Percentiles rank a stretch among this genome's conserved stretches.
phyloP scores from a whole-genome alignment of 1,140 invertebrate species.

The Pinna nobilis region DNA sequence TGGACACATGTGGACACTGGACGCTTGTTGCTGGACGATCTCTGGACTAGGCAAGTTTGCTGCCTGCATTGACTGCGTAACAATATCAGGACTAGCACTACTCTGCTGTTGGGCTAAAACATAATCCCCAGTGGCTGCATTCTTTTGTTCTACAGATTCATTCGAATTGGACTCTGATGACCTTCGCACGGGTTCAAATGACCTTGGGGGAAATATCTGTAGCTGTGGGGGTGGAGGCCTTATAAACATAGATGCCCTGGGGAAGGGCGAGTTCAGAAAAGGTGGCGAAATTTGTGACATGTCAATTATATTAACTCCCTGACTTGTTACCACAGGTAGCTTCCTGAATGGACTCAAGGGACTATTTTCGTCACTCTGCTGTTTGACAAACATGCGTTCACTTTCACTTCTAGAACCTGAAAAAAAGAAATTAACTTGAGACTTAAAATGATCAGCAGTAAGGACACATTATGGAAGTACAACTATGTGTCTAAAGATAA shows the following conservation, averaged over 20 bases:
- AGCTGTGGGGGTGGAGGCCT: not conserved
- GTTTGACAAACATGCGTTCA: not conserved
- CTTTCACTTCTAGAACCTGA: not conserved
- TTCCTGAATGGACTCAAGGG: not conserved
- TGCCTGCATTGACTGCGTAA: not conserved
- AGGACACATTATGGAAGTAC: too few relatives aligned
- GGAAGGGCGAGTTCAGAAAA: not conserved
- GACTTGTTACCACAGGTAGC: not conserved
- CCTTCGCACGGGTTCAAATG: too few relatives aligned
- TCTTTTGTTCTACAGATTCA: not conserved
- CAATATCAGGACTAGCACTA: not conserved
- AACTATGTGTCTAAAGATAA: too few relatives aligned
- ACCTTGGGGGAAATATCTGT: not conserved
- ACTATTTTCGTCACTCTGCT: not conserved
- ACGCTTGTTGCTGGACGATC: too few relatives aligned
- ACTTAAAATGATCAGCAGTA: too few relatives aligned
- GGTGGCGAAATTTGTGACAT: not conserved
- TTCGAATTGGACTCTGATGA: not conserved
- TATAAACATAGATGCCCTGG: not conserved
- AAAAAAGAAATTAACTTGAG: not conserved
- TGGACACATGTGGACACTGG: constrained; percentile 5
- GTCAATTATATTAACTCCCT: not conserved
- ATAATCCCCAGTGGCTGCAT: not conserved
- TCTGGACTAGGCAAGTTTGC: not conserved
- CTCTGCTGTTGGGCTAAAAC: not conserved